phyloP scores from a whole-genome alignment of 2,888 invertebrate species.

The Hirtodrosophila trivittata region DNA sequence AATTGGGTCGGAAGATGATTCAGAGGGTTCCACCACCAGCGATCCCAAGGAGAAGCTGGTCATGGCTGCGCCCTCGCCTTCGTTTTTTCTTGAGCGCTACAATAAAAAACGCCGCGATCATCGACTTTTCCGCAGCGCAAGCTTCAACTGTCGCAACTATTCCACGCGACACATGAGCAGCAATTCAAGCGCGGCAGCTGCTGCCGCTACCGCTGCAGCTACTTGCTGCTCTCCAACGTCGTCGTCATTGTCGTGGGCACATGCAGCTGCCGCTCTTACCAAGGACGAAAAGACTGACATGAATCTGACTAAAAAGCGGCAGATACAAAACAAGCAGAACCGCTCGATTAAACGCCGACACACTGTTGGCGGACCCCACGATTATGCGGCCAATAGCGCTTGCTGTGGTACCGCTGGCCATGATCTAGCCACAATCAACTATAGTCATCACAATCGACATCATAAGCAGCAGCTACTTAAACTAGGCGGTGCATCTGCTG shows the following conservation, averaged over 20 bases:
- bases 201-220: conserved; percentile 71
- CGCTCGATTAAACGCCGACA: conserved; percentile 93
- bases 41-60: conserved; percentile 83
- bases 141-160: conserved; percentile 84
- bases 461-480: conserved; percentile 69
- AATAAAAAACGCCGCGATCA: conserved; percentile 83
- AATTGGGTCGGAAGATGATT: conserved; percentile 80
- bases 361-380: conserved; percentile 97
- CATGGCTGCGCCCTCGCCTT: conserved; percentile 77
- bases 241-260: conserved; percentile 69
- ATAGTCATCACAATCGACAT: conserved; percentile 71
- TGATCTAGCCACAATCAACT: conserved; percentile 67
- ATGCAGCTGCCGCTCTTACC: conserved; percentile 84
- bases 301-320: conserved; percentile 90
- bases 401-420: conserved; percentile 38
- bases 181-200: conserved; percentile 70
- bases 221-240: conserved; percentile 69
- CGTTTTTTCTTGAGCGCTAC: conserved; percentile 83
- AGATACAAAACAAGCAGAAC: conserved; percentile 84
- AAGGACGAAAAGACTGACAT: conserved; percentile 91
- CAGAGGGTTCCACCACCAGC: conserved; percentile 83
- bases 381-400: conserved; percentile 84
- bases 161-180: conserved; percentile 82
- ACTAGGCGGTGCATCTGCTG: conserved; percentile 37
- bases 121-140: conserved; percentile 83